phyloP scores from a whole-genome alignment of 2,888 invertebrate species.

The Dendrolimus pini region DNA sequence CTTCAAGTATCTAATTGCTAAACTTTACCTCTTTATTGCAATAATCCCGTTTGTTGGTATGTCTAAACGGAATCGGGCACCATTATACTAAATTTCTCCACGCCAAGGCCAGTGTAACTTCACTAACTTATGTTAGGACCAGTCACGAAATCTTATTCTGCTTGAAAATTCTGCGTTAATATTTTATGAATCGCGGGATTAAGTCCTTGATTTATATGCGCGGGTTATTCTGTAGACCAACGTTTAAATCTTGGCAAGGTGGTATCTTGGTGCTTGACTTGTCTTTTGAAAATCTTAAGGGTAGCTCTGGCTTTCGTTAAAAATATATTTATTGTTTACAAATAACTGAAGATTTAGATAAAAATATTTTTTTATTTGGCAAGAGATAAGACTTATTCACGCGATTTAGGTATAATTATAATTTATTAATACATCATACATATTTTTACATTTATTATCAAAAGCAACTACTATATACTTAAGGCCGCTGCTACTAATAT shows the following conservation, averaged over 20 bases:
- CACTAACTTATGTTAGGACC: not conserved
- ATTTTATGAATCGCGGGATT: not conserved
- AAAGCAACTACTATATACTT: too few species aligned
- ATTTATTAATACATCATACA: too few species aligned
- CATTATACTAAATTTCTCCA: not conserved
- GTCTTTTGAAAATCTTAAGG: too few species aligned
- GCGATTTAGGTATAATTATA: too few species aligned
- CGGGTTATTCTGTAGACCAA: not conserved
- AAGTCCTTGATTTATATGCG: not conserved
- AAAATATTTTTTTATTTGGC: not conserved
- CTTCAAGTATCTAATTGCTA: slow-evolving; percentile 2
- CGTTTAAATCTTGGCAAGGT: not conserved
- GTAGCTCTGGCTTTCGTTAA: too few species aligned
- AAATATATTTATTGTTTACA: not conserved
- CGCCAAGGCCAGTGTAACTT: not conserved
- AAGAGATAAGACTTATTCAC: too few species aligned
- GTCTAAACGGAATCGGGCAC: not conserved
- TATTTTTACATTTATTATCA: too few species aligned
- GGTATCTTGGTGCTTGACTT: too few species aligned
- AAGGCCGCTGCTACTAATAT: too few species aligned
- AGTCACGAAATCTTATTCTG: not conserved
- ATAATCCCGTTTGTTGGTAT: not conserved
- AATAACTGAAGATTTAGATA: not conserved
- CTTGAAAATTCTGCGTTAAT: not conserved
- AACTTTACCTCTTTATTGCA: not conserved